Evolutionary conservation across 64 coral and sea anemone genomes (phyloP).

Genomic region (Stichodactyla helianthus): DNA sequence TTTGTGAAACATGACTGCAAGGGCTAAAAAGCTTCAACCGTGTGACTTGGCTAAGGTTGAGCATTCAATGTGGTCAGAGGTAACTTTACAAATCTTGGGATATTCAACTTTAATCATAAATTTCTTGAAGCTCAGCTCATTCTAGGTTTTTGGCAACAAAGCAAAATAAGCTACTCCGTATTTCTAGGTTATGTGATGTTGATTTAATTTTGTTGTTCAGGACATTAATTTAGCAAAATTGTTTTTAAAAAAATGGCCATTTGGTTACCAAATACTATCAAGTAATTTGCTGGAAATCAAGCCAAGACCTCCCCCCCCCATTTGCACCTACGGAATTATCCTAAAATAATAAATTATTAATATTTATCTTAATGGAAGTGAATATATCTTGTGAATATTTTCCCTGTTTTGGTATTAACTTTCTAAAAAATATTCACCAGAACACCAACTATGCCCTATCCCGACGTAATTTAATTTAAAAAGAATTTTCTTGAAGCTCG

Average conservation of each 20-base stretch:
- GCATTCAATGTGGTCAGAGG: no score
- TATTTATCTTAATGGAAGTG: neutral
- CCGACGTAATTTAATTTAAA: neutral
- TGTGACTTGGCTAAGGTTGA: neutral
- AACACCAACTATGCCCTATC: neutral
- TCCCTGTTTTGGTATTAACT: no score
- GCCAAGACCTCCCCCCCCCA: neutral
- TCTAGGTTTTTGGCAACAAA: neutral
- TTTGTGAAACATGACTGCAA: neutral
- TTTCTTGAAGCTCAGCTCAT: neutral
- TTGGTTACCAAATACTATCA: neutral
- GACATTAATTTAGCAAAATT: no score
- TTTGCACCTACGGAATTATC: neutral
- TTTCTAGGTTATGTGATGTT: no score
- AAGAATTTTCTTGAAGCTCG: neutral
- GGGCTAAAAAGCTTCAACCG: neutral
- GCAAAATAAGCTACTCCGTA: no score
- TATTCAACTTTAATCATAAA: no score
- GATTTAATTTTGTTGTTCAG: no score
- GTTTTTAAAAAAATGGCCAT: no score
- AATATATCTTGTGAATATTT: neutral
- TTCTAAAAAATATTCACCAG: neutral
- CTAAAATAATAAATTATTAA: neutral
- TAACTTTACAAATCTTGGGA: neutral
- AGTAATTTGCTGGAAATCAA: neutral